Evolutionary conservation across 2,113 vertebrate species (phyloP).

Genomic region (Antennarius striatus): DNA sequence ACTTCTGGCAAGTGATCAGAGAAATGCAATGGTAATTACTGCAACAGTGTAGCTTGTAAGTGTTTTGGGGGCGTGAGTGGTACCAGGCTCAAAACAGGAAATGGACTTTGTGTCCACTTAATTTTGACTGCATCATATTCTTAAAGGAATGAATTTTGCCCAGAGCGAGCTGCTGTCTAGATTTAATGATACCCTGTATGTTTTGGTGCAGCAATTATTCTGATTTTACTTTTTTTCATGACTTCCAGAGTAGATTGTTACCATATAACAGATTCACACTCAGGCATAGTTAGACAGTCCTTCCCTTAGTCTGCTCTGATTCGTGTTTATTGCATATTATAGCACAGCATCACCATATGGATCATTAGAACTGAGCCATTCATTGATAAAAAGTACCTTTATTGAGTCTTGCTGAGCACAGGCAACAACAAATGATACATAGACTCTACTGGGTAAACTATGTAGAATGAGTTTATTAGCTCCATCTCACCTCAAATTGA

Average conservation of each 20-base stretch:
- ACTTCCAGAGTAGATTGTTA: slow-evolving; percentile 40
- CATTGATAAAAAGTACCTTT: too few relatives aligned
- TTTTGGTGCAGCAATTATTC: slow-evolving; percentile 55
- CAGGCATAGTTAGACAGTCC: slow-evolving; percentile 23
- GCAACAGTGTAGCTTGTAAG: slow-evolving; percentile 30
- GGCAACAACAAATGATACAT: too few relatives aligned
- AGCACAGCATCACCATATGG: slow-evolving; percentile 9
- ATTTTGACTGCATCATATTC: slow-evolving; percentile 45
- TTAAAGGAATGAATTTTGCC: slow-evolving; percentile 20
- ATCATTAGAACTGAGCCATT: not conserved
- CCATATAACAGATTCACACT: slow-evolving; percentile 31
- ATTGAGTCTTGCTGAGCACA: too few relatives aligned
- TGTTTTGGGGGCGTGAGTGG: slow-evolving; percentile 31
- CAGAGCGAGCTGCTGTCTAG: slow-evolving; percentile 45
- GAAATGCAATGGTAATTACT: slow-evolving; percentile 42
- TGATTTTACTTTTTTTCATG: slow-evolving; percentile 47
- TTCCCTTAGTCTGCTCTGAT: slow-evolving; percentile 23
- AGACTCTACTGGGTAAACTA: too few relatives aligned
- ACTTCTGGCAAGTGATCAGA: slow-evolving; percentile 52
- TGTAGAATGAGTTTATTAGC: too few relatives aligned
- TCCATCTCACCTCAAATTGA: too few relatives aligned
- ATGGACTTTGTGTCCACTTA: slow-evolving; percentile 43
- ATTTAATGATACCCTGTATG: slow-evolving; percentile 58
- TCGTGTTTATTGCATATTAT: slow-evolving; percentile 26
- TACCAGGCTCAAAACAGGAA: slow-evolving; percentile 5